These are phyloP conservation scores for Ennomos quercinarius DNA, from an alignment of 2,888 invertebrate genomes.

Conservation along the genomic window DNA sequence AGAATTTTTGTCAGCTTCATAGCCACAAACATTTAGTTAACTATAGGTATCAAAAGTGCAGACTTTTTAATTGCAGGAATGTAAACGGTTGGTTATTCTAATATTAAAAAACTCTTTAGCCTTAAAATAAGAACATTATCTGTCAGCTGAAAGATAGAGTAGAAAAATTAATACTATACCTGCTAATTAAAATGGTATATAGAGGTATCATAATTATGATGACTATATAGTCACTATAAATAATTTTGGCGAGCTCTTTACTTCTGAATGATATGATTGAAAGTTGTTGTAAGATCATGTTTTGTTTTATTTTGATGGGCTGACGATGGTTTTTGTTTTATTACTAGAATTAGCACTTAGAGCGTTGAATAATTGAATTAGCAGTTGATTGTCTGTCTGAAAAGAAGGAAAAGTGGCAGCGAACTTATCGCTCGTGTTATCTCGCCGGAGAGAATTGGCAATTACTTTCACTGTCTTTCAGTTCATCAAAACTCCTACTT, in stretches of 20 bases:
- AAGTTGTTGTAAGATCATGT: conserved; percentile 34
- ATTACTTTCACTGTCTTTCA: conserved; percentile 68
- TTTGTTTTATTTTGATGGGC: conserved; percentile 42
- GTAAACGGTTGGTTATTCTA: too few relatives aligned
- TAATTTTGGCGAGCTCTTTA: conserved; percentile 12
- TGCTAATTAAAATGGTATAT: not conserved
- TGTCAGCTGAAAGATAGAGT: too few relatives aligned
- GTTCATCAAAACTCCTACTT: conserved; percentile 52
- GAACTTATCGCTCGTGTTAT: conserved; percentile 65
- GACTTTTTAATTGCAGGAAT: too few relatives aligned
- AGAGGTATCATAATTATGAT: conserved; percentile 28
- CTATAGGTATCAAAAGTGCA: too few relatives aligned
- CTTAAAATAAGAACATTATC: too few relatives aligned
- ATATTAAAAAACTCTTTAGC: too few relatives aligned
- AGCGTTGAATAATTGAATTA: conserved; percentile 65
- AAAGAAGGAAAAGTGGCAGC: conserved; percentile 64
- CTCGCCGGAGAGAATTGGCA: conserved; percentile 62
- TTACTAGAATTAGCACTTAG: conserved; percentile 53
- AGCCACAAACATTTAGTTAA: conserved; percentile 25
- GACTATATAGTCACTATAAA: conserved; percentile 11
- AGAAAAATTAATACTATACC: too few relatives aligned
- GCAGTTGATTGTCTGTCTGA: conserved; percentile 62
- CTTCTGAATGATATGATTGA: conserved; percentile 35
- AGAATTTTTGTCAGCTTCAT: conserved; percentile 31
- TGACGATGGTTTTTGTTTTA: conserved; percentile 50